Evolutionary conservation across 2,888 invertebrate species (phyloP).

Genomic region (Dicyrtomina minuta): DNA sequence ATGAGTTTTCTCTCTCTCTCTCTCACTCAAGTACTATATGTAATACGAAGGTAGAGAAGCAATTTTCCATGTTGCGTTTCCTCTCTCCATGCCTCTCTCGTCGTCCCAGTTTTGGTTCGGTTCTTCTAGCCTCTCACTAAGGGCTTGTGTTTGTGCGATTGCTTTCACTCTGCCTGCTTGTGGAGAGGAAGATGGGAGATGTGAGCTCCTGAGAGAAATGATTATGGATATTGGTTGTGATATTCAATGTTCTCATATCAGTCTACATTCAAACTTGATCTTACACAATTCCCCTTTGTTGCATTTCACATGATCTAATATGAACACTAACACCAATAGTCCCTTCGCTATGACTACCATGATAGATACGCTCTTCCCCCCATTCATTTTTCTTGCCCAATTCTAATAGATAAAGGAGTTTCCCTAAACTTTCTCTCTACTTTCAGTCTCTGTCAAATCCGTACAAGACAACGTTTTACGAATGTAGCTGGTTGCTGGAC

Average conservation of each 20-base stretch:
- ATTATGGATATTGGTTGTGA: slow-evolving; percentile 37
- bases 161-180: neutral
- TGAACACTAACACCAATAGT: neutral
- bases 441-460: neutral
- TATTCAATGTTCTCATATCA: slow-evolving; percentile 22
- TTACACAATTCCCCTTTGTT: slow-evolving; percentile 17
- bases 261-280: slow-evolving; percentile 13
- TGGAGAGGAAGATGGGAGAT: neutral
- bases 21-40: neutral
- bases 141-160: no score
- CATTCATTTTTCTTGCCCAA: neutral
- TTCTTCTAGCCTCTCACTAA: no score
- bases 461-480: no score
- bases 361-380: no score
- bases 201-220: slow-evolving; percentile 28
- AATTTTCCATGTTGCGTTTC: no score
- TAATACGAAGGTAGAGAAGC: neutral
- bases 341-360: neutral
- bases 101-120: no score
- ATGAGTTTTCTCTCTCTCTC: no score
- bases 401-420: no score
- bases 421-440: neutral
- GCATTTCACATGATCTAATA: neutral
- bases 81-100: no score
- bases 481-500: no score